Evolutionary conservation across 2,113 vertebrate species (phyloP).

Genomic region (Hemichromis elongatus): DNA sequence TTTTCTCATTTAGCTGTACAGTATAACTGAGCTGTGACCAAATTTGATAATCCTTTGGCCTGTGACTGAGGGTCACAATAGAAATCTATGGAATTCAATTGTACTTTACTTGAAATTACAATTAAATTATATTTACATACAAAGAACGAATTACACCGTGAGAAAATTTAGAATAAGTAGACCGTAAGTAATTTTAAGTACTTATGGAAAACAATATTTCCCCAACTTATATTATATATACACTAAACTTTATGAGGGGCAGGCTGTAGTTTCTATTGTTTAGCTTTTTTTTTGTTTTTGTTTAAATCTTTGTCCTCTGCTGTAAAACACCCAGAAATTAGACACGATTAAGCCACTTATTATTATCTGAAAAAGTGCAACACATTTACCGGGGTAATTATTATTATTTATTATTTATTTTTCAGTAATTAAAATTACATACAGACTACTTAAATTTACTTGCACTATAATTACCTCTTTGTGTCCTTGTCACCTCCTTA

Average conservation of each 20-base stretch:
- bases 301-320: no score
- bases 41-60: background rate
- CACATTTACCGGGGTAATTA: accelerated
- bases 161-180: background rate
- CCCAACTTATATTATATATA: no score
- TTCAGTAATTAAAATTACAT: background rate
- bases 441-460: background rate
- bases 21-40: background rate
- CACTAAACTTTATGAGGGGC: no score
- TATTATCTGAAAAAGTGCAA: background rate
- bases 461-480: background rate
- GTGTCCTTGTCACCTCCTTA: background rate
- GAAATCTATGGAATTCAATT: background rate
- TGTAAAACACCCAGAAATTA: background rate
- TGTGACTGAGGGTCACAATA: background rate
- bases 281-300: no score
- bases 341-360: background rate
- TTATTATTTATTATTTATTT: no score
- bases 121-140: background rate
- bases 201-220: background rate
- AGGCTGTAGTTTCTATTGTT: no score
- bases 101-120: background rate
- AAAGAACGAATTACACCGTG: background rate
- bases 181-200: background rate
- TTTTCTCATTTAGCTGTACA: background rate